Evolutionary conservation across 2,113 vertebrate species (phyloP).

Genomic region (Ploceus nigricollis): DNA sequence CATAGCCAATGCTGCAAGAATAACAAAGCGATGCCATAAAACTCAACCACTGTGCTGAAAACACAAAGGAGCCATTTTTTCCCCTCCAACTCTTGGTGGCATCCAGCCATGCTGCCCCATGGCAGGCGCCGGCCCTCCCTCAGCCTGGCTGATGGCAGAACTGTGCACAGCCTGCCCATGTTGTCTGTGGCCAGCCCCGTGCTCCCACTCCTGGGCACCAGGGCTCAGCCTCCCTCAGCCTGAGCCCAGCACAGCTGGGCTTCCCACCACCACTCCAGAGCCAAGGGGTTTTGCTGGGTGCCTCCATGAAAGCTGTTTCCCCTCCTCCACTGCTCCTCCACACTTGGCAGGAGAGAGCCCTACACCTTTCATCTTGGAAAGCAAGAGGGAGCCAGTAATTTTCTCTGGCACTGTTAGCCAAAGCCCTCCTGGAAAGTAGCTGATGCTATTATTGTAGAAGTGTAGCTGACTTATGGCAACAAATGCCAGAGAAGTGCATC

Average conservation of each 20-base stretch:
- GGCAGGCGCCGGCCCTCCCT: not conserved
- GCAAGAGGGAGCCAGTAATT: not conserved
- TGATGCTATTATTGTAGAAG: not conserved
- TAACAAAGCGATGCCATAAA: conserved; percentile 15
- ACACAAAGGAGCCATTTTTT: conserved; percentile 41
- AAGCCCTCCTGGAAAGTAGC: not conserved
- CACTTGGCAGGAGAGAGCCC: not conserved
- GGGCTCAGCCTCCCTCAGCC: not conserved
- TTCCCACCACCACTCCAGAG: not conserved
- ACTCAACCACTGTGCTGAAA: conserved; percentile 20
- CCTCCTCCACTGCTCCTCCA: not conserved
- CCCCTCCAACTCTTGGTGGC: not conserved
- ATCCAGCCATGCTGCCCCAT: not conserved
- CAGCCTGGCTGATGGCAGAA: not conserved
- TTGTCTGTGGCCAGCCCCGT: rapidly evolving
- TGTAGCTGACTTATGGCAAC: not conserved
- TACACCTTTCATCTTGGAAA: not conserved
- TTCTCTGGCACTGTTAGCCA: not conserved
- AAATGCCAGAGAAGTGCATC: conserved; percentile 2
- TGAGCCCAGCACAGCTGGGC: not conserved
- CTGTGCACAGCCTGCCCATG: not conserved
- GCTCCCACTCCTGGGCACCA: rapidly evolving
- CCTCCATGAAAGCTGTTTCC: not conserved
- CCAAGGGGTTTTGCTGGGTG: not conserved
- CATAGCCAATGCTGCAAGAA: conserved; percentile 1